Base-by-base conservation (phyloP, 2,797 vertebrate species). In the Neosilurus hyrtlii region DNA sequence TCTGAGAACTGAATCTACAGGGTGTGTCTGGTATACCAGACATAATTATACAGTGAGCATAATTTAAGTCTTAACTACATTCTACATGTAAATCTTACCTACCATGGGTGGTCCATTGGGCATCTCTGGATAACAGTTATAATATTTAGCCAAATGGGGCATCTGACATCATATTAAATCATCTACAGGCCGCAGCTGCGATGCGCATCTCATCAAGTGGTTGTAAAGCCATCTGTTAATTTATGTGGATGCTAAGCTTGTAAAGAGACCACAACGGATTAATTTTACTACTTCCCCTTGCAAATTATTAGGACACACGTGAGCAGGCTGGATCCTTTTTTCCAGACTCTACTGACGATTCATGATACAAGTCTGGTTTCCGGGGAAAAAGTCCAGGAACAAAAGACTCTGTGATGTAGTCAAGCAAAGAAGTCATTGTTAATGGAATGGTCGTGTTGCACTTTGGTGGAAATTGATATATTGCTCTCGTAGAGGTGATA, bases 271-370 rank as follows among this genome's bases (percentile, higher is more conserved):
- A 84, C 83, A 85, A 89, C 54, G 81, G 87, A 92, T 92, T 94
- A 90, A 93, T 94, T 82, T 94, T 91, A 93, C 93, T 91, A 92
- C 90, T 93, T 94, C 92, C 92, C 62, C 86, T 81, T 82, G 86
- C 87, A 91, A 93, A 92, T 92, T 89, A 92, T 91, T 86, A 86
- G 86, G 20, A 66, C 87, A 82, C 81, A 88, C 86, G 84, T 74
- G 61, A 90, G 86, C 15, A 59, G 66, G 77, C 82, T 83, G 85
- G 84, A 57, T 22, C 76, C 4, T 79, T 77, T 85, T 88, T 84
- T 88, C 65, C 82, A 82, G 63, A 51, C 81, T 80, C 7, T 30
- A n/a, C 86, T 76, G 54, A 81, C 18, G 82, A 71, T 88, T 83
- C 83, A 70, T 86, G 83, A 80, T 82, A 22, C 26, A 72, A 51